Evolutionary conservation across 2,113 vertebrate genomes (phyloP), one percentile per base, ranked within the genome.

Genomic region (Bucco capensis): DNA sequence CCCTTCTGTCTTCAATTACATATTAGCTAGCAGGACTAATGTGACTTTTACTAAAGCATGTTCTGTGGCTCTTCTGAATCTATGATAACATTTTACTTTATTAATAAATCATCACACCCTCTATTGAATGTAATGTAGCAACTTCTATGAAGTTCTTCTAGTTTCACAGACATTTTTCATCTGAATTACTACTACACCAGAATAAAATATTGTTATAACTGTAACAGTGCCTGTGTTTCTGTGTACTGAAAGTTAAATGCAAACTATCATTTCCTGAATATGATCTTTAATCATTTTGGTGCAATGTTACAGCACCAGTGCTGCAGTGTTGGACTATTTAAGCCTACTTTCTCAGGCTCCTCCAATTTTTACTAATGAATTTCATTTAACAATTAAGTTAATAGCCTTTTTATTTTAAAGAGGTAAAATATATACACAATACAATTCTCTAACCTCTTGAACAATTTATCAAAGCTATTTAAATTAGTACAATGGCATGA

Each of bases 381-480:
- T 97, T 97, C 92, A 95, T 97, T 96, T 96, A 97, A 97, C 97
- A 98, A 98, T 98, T 97, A 97, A 96, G 96, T 89, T 97, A 98
- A 98, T 97, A 97, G 97, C 88, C 93, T 96, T 98, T 98, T 97
- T 96, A 97, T 97, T 97, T 97, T 95, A 95, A 96, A 97, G 97
- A 89, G 86, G 93, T 96, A 97, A 98, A 97, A 97, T 98, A 97
- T 96, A 97, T 96, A 96, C 93, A 93, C 73, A 93, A 88, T 88
- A 96, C 92, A 89, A 96, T 98, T 97, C 96, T 96, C 96, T 97
- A 97, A 98, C 97, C 98, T 91, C 97, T 93, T 40, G 73, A 92
- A 97, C 97, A 93, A 98, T 98, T 97, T 94, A 98, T 98, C 98
- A 98, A 96, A 97, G 97, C 93, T 97, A 97, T 97, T 97, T 97